These are phyloP conservation scores for Battus philenor DNA, from an alignment of 1,140 invertebrate genomes.

Conservation along the genomic window DNA sequence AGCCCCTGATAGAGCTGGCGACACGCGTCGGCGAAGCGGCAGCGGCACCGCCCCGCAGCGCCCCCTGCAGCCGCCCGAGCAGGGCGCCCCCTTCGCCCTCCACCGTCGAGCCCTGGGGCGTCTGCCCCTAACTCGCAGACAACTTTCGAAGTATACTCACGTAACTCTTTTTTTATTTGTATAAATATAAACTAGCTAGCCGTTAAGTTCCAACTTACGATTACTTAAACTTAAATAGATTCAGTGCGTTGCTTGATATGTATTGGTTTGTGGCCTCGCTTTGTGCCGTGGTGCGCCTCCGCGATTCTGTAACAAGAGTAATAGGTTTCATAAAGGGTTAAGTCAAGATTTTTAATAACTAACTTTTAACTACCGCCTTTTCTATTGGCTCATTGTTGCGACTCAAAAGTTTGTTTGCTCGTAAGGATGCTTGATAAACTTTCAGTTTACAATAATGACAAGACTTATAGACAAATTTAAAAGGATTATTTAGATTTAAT, in stretches of 20 bases:
- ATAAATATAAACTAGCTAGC: background rate
- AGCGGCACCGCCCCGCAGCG: conserved; percentile 73
- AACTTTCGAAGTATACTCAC: conserved; percentile 27
- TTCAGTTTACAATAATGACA: too few relatives aligned
- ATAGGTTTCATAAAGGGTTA: too few relatives aligned
- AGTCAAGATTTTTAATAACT: too few relatives aligned
- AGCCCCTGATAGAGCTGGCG: conserved; percentile 62
- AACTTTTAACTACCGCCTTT: too few relatives aligned
- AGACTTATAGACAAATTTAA: too few relatives aligned
- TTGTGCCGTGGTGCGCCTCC: conserved; percentile 50
- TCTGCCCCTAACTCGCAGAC: conserved; percentile 34
- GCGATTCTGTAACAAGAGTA: conserved; percentile 59
- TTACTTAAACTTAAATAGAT: conserved; percentile 5
- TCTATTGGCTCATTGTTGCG: too few relatives aligned
- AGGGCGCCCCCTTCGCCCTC: conserved; percentile 72
- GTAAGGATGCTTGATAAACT: too few relatives aligned
- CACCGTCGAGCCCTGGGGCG: conserved; percentile 74
- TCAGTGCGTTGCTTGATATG: conserved; percentile 71
- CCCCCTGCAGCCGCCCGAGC: conserved; percentile 70
- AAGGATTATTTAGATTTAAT: too few relatives aligned
- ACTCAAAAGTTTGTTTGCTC: too few relatives aligned
- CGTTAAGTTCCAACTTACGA: too few relatives aligned
- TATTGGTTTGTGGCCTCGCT: conserved; percentile 42
- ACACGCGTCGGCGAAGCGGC: conserved; percentile 62
- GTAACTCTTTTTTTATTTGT: background rate